phyloP scores from a whole-genome alignment of 1,140 invertebrate species.

The Lasioglossum albipes region DNA sequence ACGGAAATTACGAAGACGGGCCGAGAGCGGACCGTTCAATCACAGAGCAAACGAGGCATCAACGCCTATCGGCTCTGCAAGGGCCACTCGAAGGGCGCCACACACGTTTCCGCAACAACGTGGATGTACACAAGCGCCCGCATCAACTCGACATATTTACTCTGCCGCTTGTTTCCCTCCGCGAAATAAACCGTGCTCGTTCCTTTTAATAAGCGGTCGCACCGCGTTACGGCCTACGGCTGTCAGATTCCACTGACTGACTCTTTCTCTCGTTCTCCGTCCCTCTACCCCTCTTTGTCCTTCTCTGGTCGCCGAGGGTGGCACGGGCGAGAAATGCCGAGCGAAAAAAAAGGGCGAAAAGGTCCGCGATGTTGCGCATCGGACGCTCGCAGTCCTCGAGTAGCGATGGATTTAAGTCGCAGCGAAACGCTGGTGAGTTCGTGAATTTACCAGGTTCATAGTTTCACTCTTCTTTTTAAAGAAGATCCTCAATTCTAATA shows the following conservation, averaged over 20 bases:
- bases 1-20: conserved; percentile 12
- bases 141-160: conserved; percentile 40
- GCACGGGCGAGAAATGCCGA: conserved; percentile 14
- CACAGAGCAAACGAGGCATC: conserved; percentile 40
- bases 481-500: too few relatives aligned
- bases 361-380: conserved; percentile 11
- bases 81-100: conserved; percentile 37
- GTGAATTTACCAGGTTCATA: too few relatives aligned
- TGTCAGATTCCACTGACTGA: conserved; percentile 36
- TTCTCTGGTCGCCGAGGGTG: not conserved
- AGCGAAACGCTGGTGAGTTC: too few relatives aligned
- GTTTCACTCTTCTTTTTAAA: too few relatives aligned
- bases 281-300: too few relatives aligned
- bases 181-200: conserved; percentile 42
- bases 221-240: conserved; percentile 33
- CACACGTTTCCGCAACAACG: conserved; percentile 39
- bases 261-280: not conserved
- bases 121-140: conserved; percentile 15
- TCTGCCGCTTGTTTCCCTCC: conserved; percentile 35
- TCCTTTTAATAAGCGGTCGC: conserved; percentile 45
- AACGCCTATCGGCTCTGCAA: conserved; percentile 19
- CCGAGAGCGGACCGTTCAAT: conserved; percentile 31
- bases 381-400: not conserved
- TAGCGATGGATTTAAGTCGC: conserved; percentile 1
- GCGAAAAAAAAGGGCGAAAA: conserved; percentile 17